Conservation (phyloP, 2,113 vertebrate genomes). For the Okapia johnstoni region DNA sequence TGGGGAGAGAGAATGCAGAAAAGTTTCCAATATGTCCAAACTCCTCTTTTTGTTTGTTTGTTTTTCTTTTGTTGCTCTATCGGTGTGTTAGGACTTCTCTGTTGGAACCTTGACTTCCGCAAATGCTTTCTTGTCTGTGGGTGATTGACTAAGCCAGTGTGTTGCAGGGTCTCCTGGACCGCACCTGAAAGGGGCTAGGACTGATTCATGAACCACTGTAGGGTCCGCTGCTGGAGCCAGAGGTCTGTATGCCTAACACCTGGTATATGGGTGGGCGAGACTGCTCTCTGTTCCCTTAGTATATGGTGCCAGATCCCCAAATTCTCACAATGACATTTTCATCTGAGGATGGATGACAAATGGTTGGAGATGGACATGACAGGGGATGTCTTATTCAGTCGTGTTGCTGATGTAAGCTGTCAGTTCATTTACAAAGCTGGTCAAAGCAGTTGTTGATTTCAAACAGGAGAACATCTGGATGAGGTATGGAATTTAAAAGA, state of each 20-base stretch:
- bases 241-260: background rate
- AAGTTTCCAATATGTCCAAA: background rate
- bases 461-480: background rate
- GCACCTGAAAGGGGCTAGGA: background rate
- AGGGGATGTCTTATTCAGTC: background rate
- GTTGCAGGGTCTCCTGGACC: background rate
- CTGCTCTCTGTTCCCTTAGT: background rate
- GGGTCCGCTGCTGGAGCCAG: background rate
- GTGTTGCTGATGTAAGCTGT: background rate
- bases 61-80: background rate
- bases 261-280: fast-evolving
- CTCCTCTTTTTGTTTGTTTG: background rate
- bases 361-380: background rate
- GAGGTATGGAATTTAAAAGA: constrained; percentile 1
- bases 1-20: background rate
- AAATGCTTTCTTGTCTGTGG: background rate
- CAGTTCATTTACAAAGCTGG: background rate
- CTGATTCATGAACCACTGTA: background rate
- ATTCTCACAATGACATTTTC: background rate
- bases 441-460: background rate
- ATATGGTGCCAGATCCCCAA: background rate
- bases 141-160: background rate
- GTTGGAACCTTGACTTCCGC: background rate
- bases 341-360: background rate
- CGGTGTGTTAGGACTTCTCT: background rate